phyloP scores from a whole-genome alignment of 2,797 vertebrate genomes.

The Ctenosaura bakeri region DNA sequence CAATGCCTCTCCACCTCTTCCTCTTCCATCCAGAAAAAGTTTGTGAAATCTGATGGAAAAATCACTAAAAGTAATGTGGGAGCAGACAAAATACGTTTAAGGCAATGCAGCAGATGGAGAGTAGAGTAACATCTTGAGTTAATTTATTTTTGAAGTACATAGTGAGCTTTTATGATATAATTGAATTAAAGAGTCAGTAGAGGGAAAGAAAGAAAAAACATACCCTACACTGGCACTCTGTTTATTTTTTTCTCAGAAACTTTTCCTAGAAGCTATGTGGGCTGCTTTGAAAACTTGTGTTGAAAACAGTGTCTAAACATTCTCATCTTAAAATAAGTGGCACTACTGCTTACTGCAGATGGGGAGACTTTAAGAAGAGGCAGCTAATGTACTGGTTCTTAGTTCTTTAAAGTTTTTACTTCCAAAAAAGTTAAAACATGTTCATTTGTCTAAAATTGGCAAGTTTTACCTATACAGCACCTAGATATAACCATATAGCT shows the following conservation, averaged over 20 bases:
- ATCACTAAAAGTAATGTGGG: constrained; percentile 74
- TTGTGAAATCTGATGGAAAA: constrained; percentile 69
- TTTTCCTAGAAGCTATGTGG: constrained; percentile 12
- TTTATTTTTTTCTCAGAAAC: constrained; percentile 59
- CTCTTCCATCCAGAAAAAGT: constrained; percentile 48
- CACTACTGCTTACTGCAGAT: not conserved
- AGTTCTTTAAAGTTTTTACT: too few relatives aligned
- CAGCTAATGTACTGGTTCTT: too few relatives aligned
- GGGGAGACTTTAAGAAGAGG: too few relatives aligned
- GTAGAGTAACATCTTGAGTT: constrained; percentile 78
- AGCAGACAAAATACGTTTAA: constrained; percentile 75
- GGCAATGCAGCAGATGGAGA: constrained; percentile 81
- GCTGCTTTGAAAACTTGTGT: constrained; percentile 7
- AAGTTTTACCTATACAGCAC: too few relatives aligned
- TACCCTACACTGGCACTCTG: constrained; percentile 51
- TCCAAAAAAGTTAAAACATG: too few relatives aligned
- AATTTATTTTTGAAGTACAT: constrained; percentile 83
- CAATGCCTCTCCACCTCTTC: not conserved
- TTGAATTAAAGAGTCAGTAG: constrained; percentile 77
- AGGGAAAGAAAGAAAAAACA: constrained; percentile 43
- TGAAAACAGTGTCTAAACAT: not conserved
- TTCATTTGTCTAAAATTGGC: too few relatives aligned
- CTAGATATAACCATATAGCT: too few relatives aligned
- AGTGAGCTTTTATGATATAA: constrained; percentile 80
- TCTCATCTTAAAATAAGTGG: not conserved